phyloP scores from a whole-genome alignment of 2,888 invertebrate species.

The Venusia cambrica region DNA sequence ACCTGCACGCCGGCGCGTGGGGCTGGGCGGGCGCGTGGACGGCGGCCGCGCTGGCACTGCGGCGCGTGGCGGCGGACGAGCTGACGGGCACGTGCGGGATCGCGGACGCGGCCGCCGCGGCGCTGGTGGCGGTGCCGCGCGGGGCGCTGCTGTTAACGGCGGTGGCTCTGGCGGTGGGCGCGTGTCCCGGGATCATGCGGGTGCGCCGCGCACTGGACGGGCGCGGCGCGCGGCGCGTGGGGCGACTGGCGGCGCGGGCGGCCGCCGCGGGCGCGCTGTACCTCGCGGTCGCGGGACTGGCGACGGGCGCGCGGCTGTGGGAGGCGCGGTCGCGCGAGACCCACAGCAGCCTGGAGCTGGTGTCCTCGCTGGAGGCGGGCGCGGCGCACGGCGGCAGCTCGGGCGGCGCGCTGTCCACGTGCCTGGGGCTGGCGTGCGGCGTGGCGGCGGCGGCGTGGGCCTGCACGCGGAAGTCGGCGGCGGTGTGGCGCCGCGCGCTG shows the following conservation, averaged over 20 bases:
- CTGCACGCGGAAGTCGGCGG: constrained; percentile 79
- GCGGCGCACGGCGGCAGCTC: constrained; percentile 65
- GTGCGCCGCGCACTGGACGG: constrained; percentile 82
- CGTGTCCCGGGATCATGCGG: constrained; percentile 87
- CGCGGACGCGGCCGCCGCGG: constrained; percentile 79
- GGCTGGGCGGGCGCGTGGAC: constrained; percentile 92
- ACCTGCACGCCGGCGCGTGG: constrained; percentile 94
- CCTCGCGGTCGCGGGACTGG: constrained; percentile 85
- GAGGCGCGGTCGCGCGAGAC: constrained; percentile 11
- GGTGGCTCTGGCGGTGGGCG: constrained; percentile 86
- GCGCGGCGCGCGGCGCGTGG: constrained; percentile 84
- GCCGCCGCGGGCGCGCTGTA: constrained; percentile 90
- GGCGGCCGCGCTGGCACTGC: constrained; percentile 89
- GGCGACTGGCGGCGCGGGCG: constrained; percentile 87
- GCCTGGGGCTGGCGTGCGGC: constrained; percentile 83
- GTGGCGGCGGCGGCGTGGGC: constrained; percentile 85
- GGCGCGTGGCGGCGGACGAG: constrained; percentile 89
- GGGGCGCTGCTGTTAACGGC: constrained; percentile 84
- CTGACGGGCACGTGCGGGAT: constrained; percentile 92
- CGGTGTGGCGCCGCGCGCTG: constrained; percentile 82
- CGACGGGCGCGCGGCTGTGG: constrained; percentile 83
- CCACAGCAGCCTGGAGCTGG: constrained; percentile 5
- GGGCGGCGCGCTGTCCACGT: constrained; percentile 75
- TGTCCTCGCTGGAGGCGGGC: constrained; percentile 81
- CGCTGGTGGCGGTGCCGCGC: constrained; percentile 83